Evolutionary conservation across 2,113 vertebrate species (phyloP), one percentile per base, ranked within the genome.

Genomic region (Heterotis niloticus): DNA sequence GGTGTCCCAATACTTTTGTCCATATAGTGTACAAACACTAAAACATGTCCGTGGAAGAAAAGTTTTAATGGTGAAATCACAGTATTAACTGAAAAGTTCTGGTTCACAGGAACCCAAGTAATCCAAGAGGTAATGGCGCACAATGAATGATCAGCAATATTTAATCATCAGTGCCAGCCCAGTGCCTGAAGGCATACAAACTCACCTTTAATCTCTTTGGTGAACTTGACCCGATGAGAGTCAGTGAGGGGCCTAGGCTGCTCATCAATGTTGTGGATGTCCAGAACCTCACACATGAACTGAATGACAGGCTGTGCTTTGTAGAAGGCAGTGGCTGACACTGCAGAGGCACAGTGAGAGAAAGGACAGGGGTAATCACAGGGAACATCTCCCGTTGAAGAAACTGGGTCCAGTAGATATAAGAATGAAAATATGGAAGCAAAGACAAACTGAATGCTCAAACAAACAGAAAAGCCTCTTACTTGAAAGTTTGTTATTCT

Each of bases 261-360:
- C 89, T 99, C 98, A 82, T 99, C 98, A 66, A 99, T 99, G 91
- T 99, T 99, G 92, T 99, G 98, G 88, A 99, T 99, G 93, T 99
- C 98, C 90, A 99, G 94, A 83, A 99, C 98, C 92, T 99, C 98
- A 92, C 98, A 99, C 98, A 99, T 99, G 88, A 99, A 99, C 91
- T 99, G 96, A 89, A 99, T 99, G 86, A 99, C 97, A 77, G 97
- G 98, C 94, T 99, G 98, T 92, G 98, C 98, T 94, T 99, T 99
- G 91, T 99, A 99, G 89, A 99, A 99, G 89, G 98, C 98, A 80
- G 98, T 99, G 91, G 98, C 98, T 86, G 98, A 99, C 88, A 99
- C 98, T 99, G 88, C 5, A 77, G 72, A 78, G 28, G 54, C 0
- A 77, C 68, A 81, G 12, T 24, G 70, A 59, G 26, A 77, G 34